Evolutionary conservation across 2,888 invertebrate species (phyloP).

Genomic region (Ceramica pisi): DNA sequence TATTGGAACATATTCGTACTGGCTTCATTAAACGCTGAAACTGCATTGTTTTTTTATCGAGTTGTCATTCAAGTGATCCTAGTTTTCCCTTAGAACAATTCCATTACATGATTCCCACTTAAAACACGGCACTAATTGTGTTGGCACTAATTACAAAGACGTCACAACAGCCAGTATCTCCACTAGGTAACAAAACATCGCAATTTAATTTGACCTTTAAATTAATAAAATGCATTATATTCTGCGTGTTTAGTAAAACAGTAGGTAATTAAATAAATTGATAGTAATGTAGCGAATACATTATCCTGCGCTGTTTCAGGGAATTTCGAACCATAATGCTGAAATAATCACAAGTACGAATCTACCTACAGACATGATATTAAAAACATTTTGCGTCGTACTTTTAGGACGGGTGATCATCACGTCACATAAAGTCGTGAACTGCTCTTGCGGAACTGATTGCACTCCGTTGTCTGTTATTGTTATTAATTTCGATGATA

Average conservation of each 20-base stretch:
- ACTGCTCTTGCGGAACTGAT: slow-evolving; percentile 67
- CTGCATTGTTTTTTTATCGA: not conserved
- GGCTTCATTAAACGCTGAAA: not conserved
- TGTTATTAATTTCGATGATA: slow-evolving; percentile 53
- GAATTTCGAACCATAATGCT: slow-evolving; percentile 4
- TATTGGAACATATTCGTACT: no score
- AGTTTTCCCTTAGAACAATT: not conserved
- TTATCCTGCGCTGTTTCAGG: slow-evolving; percentile 35
- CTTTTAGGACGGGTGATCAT: slow-evolving; percentile 36
- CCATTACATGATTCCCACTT: not conserved
- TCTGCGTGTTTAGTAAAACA: not conserved
- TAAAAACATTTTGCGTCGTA: slow-evolving; percentile 70
- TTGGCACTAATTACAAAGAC: not conserved
- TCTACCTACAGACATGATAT: slow-evolving; percentile 50
- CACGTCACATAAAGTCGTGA: slow-evolving; percentile 61
- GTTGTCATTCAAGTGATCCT: not conserved
- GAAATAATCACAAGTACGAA: not conserved
- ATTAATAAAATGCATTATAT: slow-evolving; percentile 21
- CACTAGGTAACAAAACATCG: not conserved
- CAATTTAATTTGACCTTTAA: slow-evolving; percentile 18
- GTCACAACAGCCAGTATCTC: not conserved
- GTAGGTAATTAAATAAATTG: slow-evolving; percentile 13
- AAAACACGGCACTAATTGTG: not conserved
- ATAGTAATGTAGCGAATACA: slow-evolving; percentile 11
- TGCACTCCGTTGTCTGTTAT: slow-evolving; percentile 58